Base-by-base conservation (phyloP, 1,140 invertebrate genomes). In the Nephotettix cincticeps region DNA sequence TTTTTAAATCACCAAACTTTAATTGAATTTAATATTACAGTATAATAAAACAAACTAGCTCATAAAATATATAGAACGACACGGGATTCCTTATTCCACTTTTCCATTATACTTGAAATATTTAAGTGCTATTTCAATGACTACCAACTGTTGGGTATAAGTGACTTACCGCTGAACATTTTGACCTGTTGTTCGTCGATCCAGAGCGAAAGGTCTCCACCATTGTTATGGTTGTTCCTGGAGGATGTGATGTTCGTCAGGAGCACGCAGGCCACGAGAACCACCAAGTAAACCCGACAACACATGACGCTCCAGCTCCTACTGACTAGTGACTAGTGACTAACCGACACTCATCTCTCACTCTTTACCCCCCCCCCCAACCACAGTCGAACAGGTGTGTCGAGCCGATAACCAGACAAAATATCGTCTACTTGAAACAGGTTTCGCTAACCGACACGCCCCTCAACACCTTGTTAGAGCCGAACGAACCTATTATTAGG, bases 161-260 rank as follows among this genome's bases (percentile, higher is more conserved):
- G n/a, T n/a, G 65, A 83, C 85, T 84, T 80, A 94, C 93, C 93
- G 80, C 91, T 94, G 75, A 95, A 91, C 87, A 93, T 91, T 82
- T 93, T 92, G 21, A 94, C 91, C 83, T 94, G 93, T 73, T 93
- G 90, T 75, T 93, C 89, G 79, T 93, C 92, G 75, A 95, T 94
- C 93, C 93, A 95, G 29, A 95, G 83, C 28, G 92, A 92, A 43
- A 95, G 86, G 79, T 92, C 91, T 51, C 86, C 86, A 74, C 77
- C 75, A 3, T 28, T 28, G 45, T 79, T 80, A 71, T 81, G 80
- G 70, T 81, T 72, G 30, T 65, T 67, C 23, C 64, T 67, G 78
- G 29, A 75, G 45, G 36, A 43, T 14, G 21, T 19, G 21, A 32
- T 25, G 36, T n/a, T n/a, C 14, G 51, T 36, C 27, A 23, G 27